Conservation (phyloP, 1,140 invertebrate species). For the Colletes gigas region DNA sequence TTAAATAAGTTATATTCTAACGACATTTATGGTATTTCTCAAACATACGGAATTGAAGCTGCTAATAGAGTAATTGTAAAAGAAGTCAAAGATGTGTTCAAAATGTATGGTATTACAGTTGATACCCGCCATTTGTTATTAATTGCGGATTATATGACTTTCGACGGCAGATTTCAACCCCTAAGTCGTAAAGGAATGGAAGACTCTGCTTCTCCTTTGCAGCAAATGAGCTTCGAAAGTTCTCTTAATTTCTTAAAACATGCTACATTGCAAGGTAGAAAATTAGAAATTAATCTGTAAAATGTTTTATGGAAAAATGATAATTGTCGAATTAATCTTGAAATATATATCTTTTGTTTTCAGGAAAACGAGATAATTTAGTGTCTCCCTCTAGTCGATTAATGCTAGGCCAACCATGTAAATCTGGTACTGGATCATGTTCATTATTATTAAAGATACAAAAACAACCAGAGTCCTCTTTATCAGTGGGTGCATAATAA, state of each 20-base stretch:
- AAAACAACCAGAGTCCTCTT: conserved; percentile 34
- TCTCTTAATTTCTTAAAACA: conserved; percentile 93
- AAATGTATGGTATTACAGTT: conserved; percentile 97
- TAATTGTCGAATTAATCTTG: neutral
- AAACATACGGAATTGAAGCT: conserved; percentile 97
- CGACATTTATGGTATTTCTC: conserved; percentile 95
- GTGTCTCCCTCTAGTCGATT: conserved; percentile 94
- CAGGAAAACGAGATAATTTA: conserved; percentile 88
- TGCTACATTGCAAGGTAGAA: conserved; percentile 86
- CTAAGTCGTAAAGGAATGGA: conserved; percentile 95
- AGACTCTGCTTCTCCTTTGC: conserved; percentile 93
- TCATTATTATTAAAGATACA: conserved; percentile 71
- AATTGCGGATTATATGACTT: conserved; percentile 99
- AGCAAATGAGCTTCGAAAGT: conserved; percentile 99
- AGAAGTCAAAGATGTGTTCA: conserved; percentile 96
- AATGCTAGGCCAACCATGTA: conserved; percentile 91
- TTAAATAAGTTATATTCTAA: conserved; percentile 95
- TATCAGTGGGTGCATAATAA: conserved; percentile 7
- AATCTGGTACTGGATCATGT: conserved; percentile 93
- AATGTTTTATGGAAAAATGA: neutral
- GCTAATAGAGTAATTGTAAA: conserved; percentile 93
- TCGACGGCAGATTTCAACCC: conserved; percentile 92
- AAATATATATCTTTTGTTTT: conserved; percentile 60
- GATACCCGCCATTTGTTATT: conserved; percentile 96
- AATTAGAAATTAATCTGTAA: conserved; percentile 40